Base-by-base conservation (phyloP, 1,140 invertebrate species). In the Eriocheir sinensis region DNA sequence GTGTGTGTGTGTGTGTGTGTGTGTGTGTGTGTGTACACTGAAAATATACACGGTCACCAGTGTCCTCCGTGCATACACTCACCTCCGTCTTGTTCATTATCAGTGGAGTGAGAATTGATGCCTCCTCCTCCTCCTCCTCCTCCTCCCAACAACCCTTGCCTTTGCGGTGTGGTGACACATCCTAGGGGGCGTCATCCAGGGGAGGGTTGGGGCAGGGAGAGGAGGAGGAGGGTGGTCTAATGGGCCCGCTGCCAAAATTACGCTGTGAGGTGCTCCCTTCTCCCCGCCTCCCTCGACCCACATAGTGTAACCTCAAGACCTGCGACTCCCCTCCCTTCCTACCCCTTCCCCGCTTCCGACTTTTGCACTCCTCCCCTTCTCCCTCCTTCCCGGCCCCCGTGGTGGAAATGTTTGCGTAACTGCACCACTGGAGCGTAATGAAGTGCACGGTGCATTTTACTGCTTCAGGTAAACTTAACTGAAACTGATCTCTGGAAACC, bases 261-360 rank as follows among this genome's bases (percentile, higher is more conserved):
- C 38, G n/a, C 0, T 21, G 30, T 44, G 86, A 30, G 30, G 44
- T 89, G 86, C 40, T 89, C 85, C 3, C 85, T 86, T n/a, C 41
- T 86, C 32, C n/a, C 81, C 85, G 36, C 32, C 85, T 72, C 27
- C 60, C 60, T 72, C 60, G 60, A 72, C 60, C 60, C 60, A 72
- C 60, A 72, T 72, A 27, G 60, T 72, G 60, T 72, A 72, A 72
- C 60, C 60, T 72, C 60, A 72, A 72, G 60, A 72, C 60, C 60
- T n/a, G 27, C 17, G 21, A 27, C 32, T 15, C 85, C 36, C 36
- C 30, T 4, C 3, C 2, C 34, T 15, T 0, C 85, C 85, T n/a
- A 0, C 34, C 85, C 34, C 17, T 40, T 21, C 38, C 17, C 34
- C 17, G 36, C 17, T 32, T 21, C 36, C 27, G 27, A 9, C 83